These are phyloP conservation scores for Periphyllus acericola DNA, from an alignment of 2,888 invertebrate genomes.

Conservation along the genomic window DNA sequence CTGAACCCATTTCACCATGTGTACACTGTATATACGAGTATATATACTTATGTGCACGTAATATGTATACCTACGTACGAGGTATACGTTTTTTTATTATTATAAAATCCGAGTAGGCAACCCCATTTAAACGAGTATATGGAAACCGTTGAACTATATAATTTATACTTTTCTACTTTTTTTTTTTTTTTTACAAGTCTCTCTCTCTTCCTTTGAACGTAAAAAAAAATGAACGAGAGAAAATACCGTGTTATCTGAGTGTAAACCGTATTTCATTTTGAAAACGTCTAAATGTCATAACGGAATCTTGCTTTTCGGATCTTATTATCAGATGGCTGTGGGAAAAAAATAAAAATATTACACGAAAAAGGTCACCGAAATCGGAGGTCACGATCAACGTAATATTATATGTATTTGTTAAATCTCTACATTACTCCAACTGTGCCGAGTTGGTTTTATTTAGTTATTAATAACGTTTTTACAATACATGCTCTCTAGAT, in stretches of 20 bases:
- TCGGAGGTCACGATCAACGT: slow-evolving; percentile 12
- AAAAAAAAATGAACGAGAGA: slow-evolving; percentile 16
- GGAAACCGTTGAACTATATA: slow-evolving; percentile 50
- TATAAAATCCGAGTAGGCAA: slow-evolving; percentile 14
- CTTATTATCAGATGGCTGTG: slow-evolving; percentile 44
- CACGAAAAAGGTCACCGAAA: slow-evolving; percentile 9
- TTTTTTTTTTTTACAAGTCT: slow-evolving; percentile 19
- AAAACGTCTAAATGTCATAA: slow-evolving; percentile 51
- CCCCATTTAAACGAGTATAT: slow-evolving; percentile 33
- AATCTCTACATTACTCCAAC: neutral
- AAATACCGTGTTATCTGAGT: slow-evolving; percentile 51
- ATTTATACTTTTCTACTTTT: slow-evolving; percentile 48
- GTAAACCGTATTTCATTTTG: slow-evolving; percentile 56
- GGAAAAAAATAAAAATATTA: neutral
- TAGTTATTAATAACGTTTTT: too few relatives aligned
- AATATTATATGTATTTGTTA: neutral
- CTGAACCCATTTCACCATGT: too few relatives aligned
- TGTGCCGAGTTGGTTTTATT: too few relatives aligned
- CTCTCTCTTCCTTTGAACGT: slow-evolving; percentile 14
- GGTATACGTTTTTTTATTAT: neutral
- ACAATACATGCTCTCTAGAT: too few relatives aligned
- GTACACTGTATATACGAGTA: neutral
- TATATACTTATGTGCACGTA: neutral
- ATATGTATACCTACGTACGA: neutral
- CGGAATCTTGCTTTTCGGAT: slow-evolving; percentile 43